These are phyloP conservation scores for Procambarus clarkii DNA, from an alignment of 1,140 invertebrate genomes.

Conservation along the genomic window DNA sequence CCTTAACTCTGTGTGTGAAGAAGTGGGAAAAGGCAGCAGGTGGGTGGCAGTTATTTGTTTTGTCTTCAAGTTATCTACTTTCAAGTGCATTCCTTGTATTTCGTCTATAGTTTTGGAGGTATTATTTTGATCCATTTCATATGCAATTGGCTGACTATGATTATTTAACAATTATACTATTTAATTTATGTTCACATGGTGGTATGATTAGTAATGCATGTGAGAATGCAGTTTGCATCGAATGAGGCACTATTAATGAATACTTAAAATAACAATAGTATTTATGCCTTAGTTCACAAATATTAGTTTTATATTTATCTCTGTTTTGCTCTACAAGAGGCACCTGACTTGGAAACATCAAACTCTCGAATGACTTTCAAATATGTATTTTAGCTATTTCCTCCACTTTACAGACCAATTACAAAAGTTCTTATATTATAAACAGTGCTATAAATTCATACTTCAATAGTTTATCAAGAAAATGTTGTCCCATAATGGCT, in stretches of 20 bases:
- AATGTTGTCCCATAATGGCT: no score
- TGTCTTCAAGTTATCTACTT: neutral
- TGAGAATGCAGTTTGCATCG: neutral
- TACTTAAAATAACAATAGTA: neutral
- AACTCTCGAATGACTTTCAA: no score
- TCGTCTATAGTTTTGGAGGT: neutral
- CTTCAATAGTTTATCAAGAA: no score
- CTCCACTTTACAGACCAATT: no score
- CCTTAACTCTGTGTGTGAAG: slow-evolving; percentile 44
- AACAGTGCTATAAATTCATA: no score
- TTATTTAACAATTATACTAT: neutral
- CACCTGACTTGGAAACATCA: no score
- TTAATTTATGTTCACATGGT: neutral
- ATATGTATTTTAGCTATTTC: no score
- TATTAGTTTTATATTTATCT: no score
- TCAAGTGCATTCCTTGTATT: neutral
- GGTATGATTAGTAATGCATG: neutral
- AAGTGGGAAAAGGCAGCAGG: slow-evolving; percentile 35
- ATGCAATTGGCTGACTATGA: neutral
- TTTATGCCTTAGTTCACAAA: neutral
- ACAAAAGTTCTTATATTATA: no score
- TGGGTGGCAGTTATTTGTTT: slow-evolving; percentile 1
- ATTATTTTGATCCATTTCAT: neutral
- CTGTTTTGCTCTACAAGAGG: no score
- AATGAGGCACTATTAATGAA: neutral